Base-by-base conservation (phyloP, 2,888 invertebrate genomes). In the Campaea margaritaria region DNA sequence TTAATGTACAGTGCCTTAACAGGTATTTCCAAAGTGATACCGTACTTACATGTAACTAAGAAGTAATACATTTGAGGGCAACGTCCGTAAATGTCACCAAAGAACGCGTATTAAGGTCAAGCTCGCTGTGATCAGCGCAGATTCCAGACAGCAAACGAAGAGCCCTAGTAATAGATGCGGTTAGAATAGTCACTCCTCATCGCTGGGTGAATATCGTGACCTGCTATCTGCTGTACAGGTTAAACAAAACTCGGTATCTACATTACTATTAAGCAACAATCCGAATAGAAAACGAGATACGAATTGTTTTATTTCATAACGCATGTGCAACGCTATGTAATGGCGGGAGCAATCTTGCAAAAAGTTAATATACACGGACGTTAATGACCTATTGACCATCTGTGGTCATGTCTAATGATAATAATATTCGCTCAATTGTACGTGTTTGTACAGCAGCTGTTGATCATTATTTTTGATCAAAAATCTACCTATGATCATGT, bases 251-350 rank as follows among this genome's bases (percentile, higher is more conserved):
- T 34, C 48, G 16, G 16, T 41, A 47, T 10, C 36, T 12, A 41
- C 52, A 46, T 21, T 13, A 28, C 16, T 13, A 50, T 59, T 28
- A 43, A 34, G 59, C 54, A 59, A 55, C 55, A 42, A 44, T 55
- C 41, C 39, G 43, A 61, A 56, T 51, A 56, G 60, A 61, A 61
- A 61, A 61, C 55, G 47, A 55, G 60, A 47, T 51, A 61, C 55
- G 55, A 56, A 61, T 56, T 61, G 60, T 61, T 61, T 43, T 52
- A 61, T 61, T 61, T 61, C 60, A 50, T 61, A 61, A 61, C 43
- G 28, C 47, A 45, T 43, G 50, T 60, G 60, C 60, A 60, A 60
- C 46, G 15, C 16, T 49, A 12, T 50, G 34, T 61, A 61, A 61
- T 61, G 55, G 43, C 55, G 21, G 47, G 55, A 21, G 55, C 46